Evolutionary conservation across 2,888 invertebrate species (phyloP), one percentile per base, ranked within the genome.

Genomic region (Spisula solida): DNA sequence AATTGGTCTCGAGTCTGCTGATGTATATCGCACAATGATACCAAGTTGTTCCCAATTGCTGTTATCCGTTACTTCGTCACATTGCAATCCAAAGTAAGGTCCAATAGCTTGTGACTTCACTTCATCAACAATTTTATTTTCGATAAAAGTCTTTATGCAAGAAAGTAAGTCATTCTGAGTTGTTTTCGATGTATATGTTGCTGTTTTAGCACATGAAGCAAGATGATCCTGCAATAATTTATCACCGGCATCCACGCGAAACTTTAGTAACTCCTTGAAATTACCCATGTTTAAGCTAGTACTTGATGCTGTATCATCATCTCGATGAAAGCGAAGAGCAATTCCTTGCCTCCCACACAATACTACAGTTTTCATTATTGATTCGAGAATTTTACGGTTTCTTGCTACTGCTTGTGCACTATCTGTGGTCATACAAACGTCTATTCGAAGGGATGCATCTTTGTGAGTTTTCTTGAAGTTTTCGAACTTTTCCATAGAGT

Each of bases 31-130:
- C n/a, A 90, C 8, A 41, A 92, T 82, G 16, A 91, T 70, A 0
- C 91, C 91, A 16, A 92, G 88, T 51, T 92, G 91, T 81, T 90
- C 91, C 88, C 86, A 90, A 41, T 89, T 91, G 82, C 86, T 88
- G n/a, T 18, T 66, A 75, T 88, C 90, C 8, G 88, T 87, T 4
- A 91, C 88, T 70, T 92, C 90, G 79, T 92, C 92, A 60, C 87
- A 89, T 41, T 88, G 89, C 31, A 85, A 81, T 29, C 91, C 90
- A 83, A 82, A 90, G 48, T 90, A 89, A 2, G 88, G 85, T 12
- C 90, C 88, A 60, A 87, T 66, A n/a, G 84, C 56, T 86, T 92
- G 92, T 79, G 41, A 31, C 55, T 86, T 87, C 5, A 89, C 60
- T 82, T 91, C 83, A 25, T 86, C 55, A 8, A 91, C 90, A 51